A percentile compares a stretch with the other conserved stretches of the same genome.
Evolutionary conservation across 2,888 invertebrate species (phyloP).

Genomic region (Chesias legatella): DNA sequence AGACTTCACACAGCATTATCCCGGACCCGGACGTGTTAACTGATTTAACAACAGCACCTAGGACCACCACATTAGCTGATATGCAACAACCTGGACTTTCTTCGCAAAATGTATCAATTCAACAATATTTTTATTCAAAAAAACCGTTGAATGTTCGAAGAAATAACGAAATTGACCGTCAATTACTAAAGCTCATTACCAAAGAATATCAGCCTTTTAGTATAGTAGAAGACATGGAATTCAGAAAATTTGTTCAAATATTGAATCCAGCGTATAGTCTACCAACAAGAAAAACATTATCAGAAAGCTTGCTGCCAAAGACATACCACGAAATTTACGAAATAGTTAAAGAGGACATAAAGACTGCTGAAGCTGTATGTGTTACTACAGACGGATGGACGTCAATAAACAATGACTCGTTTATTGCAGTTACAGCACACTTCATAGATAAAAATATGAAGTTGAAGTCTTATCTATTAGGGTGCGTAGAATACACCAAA

Average conservation of each 20-base stretch:
- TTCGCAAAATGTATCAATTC: too few relatives aligned
- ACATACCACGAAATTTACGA: too few relatives aligned
- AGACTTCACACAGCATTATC: too few relatives aligned
- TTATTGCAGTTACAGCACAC: neutral
- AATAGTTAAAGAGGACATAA: too few relatives aligned
- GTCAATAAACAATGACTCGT: neutral
- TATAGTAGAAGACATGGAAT: conserved; percentile 25
- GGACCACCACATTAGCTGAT: neutral
- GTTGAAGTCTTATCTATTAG: neutral
- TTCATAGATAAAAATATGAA: neutral
- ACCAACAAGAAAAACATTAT: conserved; percentile 27
- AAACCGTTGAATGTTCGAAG: neutral
- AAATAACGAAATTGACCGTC: conserved; percentile 14
- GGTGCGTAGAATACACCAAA: neutral
- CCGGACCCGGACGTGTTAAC: too few relatives aligned
- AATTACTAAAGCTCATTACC: conserved; percentile 24
- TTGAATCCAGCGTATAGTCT: conserved; percentile 24
- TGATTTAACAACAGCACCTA: neutral
- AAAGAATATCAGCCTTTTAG: conserved; percentile 24
- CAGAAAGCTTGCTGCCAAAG: conserved; percentile 26
- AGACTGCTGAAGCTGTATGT: too few relatives aligned
- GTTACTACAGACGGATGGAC: neutral
- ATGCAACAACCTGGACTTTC: too few relatives aligned
- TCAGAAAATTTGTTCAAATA: conserved; percentile 22
- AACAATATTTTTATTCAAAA: too few relatives aligned